phyloP scores from a whole-genome alignment of 2,888 invertebrate genomes.

The Tryphoninae sp. region DNA sequence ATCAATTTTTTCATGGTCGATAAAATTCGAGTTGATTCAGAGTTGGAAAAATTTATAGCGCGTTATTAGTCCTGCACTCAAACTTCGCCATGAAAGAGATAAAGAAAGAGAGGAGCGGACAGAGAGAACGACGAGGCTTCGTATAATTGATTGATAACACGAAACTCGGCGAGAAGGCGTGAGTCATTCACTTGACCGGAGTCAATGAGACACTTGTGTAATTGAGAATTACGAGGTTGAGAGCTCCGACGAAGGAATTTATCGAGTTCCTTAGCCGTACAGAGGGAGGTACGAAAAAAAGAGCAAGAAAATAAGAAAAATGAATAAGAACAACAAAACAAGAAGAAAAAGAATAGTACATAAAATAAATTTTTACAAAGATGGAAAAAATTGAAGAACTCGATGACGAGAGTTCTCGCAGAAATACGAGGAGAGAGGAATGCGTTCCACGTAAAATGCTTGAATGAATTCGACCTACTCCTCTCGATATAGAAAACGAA shows the following conservation, averaged over 20 bases:
- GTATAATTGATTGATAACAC: conserved; percentile 73
- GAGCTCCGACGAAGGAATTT: conserved; percentile 61
- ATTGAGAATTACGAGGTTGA: conserved; percentile 70
- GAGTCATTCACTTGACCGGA: conserved; percentile 76
- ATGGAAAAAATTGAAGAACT: conserved; percentile 27
- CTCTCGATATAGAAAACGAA: background rate
- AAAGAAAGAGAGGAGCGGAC: conserved; percentile 18
- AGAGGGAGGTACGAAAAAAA: conserved; percentile 16
- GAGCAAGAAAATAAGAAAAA: conserved; percentile 15
- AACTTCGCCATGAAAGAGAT: conserved; percentile 8
- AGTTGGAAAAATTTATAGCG: background rate
- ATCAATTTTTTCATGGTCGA: too few relatives aligned
- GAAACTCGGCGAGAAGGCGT: conserved; percentile 63
- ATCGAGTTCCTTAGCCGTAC: conserved; percentile 49
- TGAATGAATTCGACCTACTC: conserved; percentile 6
- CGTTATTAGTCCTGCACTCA: conserved; percentile 12
- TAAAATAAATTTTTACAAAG: background rate
- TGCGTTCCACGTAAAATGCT: conserved; percentile 2
- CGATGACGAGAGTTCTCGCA: conserved; percentile 22
- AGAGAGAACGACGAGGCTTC: conserved; percentile 53
- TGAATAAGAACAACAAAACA: conserved; percentile 5
- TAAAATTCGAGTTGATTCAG: too few relatives aligned
- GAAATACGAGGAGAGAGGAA: background rate
- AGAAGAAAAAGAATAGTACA: background rate
- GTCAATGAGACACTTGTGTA: conserved; percentile 75